phyloP scores from a whole-genome alignment of 2,113 vertebrate genomes.

The Coptodon bakossiorum region DNA sequence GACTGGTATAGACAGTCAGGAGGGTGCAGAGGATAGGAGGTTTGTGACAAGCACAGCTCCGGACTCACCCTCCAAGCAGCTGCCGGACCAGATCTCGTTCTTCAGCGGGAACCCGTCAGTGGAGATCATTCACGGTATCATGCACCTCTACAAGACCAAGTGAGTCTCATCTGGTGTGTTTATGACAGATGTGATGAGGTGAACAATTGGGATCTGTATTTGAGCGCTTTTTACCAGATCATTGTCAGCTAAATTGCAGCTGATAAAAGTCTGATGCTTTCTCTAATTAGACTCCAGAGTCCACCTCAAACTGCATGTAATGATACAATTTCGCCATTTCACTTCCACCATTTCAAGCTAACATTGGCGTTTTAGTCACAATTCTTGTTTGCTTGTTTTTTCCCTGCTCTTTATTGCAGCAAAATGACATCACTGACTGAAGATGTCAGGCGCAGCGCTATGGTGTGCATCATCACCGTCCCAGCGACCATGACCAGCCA shows the following conservation, averaged over 20 bases:
- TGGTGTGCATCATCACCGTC: constrained; percentile 95
- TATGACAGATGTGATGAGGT: neutral
- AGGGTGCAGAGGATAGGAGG: constrained; percentile 18
- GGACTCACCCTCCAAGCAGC: constrained; percentile 89
- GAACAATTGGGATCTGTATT: neutral
- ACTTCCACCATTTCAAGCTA: neutral
- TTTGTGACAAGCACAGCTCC: constrained; percentile 39
- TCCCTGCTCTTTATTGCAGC: constrained; percentile 56
- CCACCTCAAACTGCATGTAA: neutral
- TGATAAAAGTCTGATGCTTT: neutral
- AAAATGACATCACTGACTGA: constrained; percentile 97
- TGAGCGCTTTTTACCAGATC: neutral
- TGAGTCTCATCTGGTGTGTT: constrained; percentile 59
- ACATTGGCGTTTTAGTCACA: neutral
- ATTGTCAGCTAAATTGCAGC: neutral
- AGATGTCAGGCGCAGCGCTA: constrained; percentile 86
- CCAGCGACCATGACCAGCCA: constrained; percentile 97
- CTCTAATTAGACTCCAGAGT: neutral
- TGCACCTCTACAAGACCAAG: constrained; percentile 99
- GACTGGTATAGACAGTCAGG: constrained; percentile 11
- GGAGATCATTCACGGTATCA: constrained; percentile 96
- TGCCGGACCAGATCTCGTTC: constrained; percentile 97
- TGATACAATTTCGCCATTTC: neutral
- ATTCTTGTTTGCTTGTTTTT: neutral
- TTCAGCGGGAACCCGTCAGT: constrained; percentile 97